phyloP scores from a whole-genome alignment of 2,797 vertebrate genomes.

The Poecilia velifera region DNA sequence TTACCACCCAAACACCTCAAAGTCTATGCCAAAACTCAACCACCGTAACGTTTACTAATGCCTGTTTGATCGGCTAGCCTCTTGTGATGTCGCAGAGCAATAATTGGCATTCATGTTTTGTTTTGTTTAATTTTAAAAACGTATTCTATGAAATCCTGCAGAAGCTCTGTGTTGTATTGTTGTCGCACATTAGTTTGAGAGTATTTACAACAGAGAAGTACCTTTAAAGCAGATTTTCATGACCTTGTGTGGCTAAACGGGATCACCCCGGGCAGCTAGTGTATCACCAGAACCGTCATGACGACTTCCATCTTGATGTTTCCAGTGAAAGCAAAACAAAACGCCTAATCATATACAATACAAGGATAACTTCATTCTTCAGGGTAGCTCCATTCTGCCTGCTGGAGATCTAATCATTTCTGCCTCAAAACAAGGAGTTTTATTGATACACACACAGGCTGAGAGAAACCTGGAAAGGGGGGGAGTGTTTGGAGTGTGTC shows the following conservation, averaged over 20 bases:
- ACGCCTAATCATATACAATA: slow-evolving; percentile 75
- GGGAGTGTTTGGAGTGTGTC: slow-evolving; percentile 66
- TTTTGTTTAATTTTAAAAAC: background rate
- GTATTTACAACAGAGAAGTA: background rate
- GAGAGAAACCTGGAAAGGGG: slow-evolving; percentile 44
- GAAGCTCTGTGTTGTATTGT: background rate
- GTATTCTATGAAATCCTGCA: background rate
- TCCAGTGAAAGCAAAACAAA: slow-evolving; percentile 73
- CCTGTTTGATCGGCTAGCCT: background rate
- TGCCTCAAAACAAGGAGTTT: slow-evolving; percentile 74
- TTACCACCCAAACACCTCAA: background rate
- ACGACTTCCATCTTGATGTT: slow-evolving; percentile 66
- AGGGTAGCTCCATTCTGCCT: slow-evolving; percentile 70
- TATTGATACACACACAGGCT: slow-evolving; percentile 70
- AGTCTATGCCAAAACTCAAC: background rate
- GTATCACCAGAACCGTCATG: slow-evolving; percentile 70
- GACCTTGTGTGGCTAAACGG: slow-evolving; percentile 32
- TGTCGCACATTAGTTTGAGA: background rate
- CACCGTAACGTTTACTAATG: background rate
- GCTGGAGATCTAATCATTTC: slow-evolving; percentile 71
- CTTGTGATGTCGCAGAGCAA: background rate
- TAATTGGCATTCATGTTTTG: background rate
- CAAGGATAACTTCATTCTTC: slow-evolving; percentile 74
- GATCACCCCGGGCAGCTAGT: slow-evolving; percentile 59
- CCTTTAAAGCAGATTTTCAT: slow-evolving; percentile 42